Conservation (phyloP, 2,797 vertebrate species). For the Peromyscus aztecus region DNA sequence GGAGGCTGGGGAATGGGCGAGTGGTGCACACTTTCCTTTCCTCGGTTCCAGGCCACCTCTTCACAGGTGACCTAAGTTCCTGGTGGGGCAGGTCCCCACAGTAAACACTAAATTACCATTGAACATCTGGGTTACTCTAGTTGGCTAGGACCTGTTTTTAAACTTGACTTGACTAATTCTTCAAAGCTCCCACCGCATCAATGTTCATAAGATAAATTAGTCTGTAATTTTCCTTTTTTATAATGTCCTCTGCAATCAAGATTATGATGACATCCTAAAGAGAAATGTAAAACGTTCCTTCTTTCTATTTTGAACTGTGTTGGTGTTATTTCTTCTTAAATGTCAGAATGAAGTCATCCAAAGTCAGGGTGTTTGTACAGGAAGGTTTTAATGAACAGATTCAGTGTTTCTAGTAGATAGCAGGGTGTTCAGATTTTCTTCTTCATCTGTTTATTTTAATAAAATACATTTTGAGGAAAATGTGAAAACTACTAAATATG, state of each 20-base stretch:
- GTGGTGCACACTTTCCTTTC: too few species aligned
- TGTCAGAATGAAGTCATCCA: slow-evolving; percentile 23
- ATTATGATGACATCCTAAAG: slow-evolving; percentile 22
- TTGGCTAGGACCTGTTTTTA: neutral
- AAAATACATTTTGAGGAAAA: neutral
- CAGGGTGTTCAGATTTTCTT: neutral
- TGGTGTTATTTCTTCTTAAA: slow-evolving; percentile 12
- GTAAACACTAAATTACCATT: neutral
- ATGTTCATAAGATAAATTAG: neutral
- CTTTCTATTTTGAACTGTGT: slow-evolving; percentile 4
- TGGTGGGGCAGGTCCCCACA: too few species aligned
- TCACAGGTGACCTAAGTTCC: too few species aligned
- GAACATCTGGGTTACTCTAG: neutral
- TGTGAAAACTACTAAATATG: neutral
- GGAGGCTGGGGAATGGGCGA: too few species aligned
- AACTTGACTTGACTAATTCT: neutral
- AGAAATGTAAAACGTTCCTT: neutral
- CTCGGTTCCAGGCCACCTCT: too few species aligned
- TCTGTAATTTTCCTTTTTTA: slow-evolving; percentile 1
- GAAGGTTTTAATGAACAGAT: slow-evolving; percentile 9
- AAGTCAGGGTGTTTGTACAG: neutral
- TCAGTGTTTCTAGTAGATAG: neutral
- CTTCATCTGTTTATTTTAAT: neutral
- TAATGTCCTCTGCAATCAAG: neutral
- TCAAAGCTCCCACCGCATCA: neutral